Evolutionary conservation across 92 coral and sea anemone species (phyloP), one percentile per base, ranked within the genome.

Genomic region (Parazoanthus darwini): DNA sequence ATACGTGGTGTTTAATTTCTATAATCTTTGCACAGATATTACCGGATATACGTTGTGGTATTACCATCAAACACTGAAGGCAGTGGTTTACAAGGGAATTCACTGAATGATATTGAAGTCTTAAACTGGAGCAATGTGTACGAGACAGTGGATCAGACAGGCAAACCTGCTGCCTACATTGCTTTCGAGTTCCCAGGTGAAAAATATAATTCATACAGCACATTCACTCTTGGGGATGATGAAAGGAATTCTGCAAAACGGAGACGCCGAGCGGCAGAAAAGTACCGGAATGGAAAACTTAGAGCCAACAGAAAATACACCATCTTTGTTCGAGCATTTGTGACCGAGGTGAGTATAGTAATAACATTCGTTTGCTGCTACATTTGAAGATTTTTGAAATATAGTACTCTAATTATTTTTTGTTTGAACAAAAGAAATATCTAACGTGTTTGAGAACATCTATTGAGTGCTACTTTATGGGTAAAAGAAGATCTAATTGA

Each of bases 301-400:
- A 42, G 50, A n/a, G 90, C 95, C 29, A 81, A 85, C 58, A 87
- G 89, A n/a, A 36, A 82, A 51, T 94, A 94, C 68, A 81, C 77
- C 20, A 70, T 87, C 23, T 88, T 91, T 59, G 74, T 82, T 22
- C 86, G 95, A 76, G 97, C 90, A 26, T 91, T 87, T 70, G 91
- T 93, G 7, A 77, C 79, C 20, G 82, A 92, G 85, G 97, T 94
- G 74, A 76, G 88, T n/a, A n/a, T n/a, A n/a, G n/a, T n/a, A n/a
- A n/a, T n/a, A n/a, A n/a, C n/a, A n/a, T n/a, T n/a, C n/a, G n/a
- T n/a, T n/a, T n/a, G n/a, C n/a, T n/a, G n/a, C n/a, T n/a, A n/a
- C n/a, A n/a, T n/a, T n/a, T n/a, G n/a, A n/a, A n/a, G n/a, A n/a
- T n/a, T n/a, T n/a, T n/a, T n/a, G n/a, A n/a, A n/a, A n/a, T n/a